Base-by-base conservation (phyloP, 2,113 vertebrate genomes). In the Thamnophis sirtalis region DNA sequence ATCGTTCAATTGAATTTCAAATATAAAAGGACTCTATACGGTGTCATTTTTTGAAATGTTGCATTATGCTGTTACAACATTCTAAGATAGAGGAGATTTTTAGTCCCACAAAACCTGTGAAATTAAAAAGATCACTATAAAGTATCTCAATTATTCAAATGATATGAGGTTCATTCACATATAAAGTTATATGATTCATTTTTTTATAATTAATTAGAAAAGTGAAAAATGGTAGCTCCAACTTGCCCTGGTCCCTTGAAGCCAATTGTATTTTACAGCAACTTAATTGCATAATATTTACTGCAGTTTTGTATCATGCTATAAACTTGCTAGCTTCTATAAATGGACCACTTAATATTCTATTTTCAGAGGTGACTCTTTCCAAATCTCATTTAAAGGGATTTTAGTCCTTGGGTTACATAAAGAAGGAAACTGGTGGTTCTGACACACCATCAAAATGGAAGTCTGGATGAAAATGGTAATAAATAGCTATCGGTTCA, bases 181-280 rank as follows among this genome's bases (percentile, higher is more conserved):
- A 22, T 63, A 89, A 13, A 58, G 51, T 55, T 33, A 33, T 49
- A 84, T 43, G 17, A 19, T 58, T 89, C 87, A 24, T 84, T 19
- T 90, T 50, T 90, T 86, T 87, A 15, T 13, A 90, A 55, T 55
- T 26, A 86, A n/a, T 9, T 5, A 48, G 60, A 53, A 95, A 54
- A 21, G 91, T 95, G 38, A 91, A 87, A 60, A 94, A 94, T 93
- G 91, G 87, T 56, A 95, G 54, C 89, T 93, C 33, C 95, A 95
- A 91, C 28, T 33, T 92, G 43, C 43, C 28, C 17, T 19, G 50
- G 28, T 22, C 54, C 43, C 22, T 84, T 60, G 13, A 88, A 51
- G 15, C 68, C 68, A 38, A 49, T 5, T 38, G n/a, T 90, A 43
- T 33, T 48, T 86, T 56, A 87, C 10, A 89, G 68, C 38, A 73